Evolutionary conservation across 2,888 invertebrate genomes (phyloP), one percentile per base, ranked within the genome.

Genomic region (Epinotia nisella): DNA sequence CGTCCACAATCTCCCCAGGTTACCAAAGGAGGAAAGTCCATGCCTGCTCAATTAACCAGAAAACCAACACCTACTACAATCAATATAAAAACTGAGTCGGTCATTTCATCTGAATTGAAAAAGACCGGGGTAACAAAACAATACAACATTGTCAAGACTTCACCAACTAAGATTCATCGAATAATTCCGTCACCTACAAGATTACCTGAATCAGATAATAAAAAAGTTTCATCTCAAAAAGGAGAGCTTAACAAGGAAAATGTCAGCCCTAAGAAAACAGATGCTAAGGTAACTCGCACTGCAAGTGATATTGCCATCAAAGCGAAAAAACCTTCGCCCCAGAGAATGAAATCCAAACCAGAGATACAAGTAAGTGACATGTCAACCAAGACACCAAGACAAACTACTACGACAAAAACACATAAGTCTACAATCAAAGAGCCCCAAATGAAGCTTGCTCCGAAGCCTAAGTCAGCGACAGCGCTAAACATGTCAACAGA

Each of bases 281-380:
- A 94, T 56, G 75, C 80, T 21, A 94, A 94, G 84, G 91, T 95
- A 56, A 92, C 90, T 3, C 91, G 95, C 53, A 95, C 95, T 24
- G 87, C 92, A 4, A 95, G 95, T 81, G 95, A 95, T 71, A 92
- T 92, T 70, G 84, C 93, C n/a, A 91, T 95, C 10, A 95, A 94
- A 83, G 83, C 90, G 0, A 90, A 91, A 76, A 91, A 92, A 79
- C 80, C 79, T 76, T 84, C 90, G 0, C 93, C 94, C 7, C 90
- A 91, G 76, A 86, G 91, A 82, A 86, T 91, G 70, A 93, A 88
- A 77, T 92, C 94, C 0, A 94, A 93, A 76, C 94, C 94, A 49
- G 94, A 94, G 85, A 93, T 94, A 75, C 90, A 91, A 81, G 87
- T 93, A 0, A 90, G 85, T 76, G 90, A 91, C 67, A 79, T 88